phyloP scores from a whole-genome alignment of 2,797 vertebrate genomes.

The Eurystomus glaucurus region DNA sequence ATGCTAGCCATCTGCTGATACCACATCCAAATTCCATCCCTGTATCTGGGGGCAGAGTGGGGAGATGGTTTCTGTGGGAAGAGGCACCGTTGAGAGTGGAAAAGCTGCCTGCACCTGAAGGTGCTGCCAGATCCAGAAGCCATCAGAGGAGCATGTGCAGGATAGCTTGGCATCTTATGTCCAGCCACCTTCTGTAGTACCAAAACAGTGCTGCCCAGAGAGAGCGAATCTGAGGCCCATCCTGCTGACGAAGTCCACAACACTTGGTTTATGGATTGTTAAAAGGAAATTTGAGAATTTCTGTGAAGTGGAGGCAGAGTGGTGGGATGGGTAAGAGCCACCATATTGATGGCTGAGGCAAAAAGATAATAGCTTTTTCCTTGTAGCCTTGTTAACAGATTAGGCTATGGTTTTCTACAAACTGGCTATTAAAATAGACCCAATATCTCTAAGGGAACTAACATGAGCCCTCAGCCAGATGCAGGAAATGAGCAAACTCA shows the following conservation, averaged over 20 bases:
- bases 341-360: background rate
- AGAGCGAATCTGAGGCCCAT: background rate
- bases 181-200: background rate
- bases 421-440: background rate
- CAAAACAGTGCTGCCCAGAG: background rate
- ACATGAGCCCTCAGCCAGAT: accelerated
- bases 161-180: background rate
- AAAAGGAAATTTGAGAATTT: background rate
- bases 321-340: background rate
- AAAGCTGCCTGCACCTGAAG: background rate
- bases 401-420: background rate
- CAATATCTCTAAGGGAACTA: background rate
- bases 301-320: background rate
- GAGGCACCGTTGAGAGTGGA: background rate
- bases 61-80: background rate
- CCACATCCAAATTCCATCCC: background rate
- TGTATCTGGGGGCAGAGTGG: background rate
- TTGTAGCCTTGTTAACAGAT: background rate
- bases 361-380: background rate
- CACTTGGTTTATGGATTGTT: background rate
- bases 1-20: constrained; percentile 46
- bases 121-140: background rate
- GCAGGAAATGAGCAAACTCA: background rate
- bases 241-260: background rate
- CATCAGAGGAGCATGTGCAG: background rate